These are phyloP conservation scores for Macrosoma leucophasiata DNA, from an alignment of 2,888 invertebrate genomes.

Conservation along the genomic window DNA sequence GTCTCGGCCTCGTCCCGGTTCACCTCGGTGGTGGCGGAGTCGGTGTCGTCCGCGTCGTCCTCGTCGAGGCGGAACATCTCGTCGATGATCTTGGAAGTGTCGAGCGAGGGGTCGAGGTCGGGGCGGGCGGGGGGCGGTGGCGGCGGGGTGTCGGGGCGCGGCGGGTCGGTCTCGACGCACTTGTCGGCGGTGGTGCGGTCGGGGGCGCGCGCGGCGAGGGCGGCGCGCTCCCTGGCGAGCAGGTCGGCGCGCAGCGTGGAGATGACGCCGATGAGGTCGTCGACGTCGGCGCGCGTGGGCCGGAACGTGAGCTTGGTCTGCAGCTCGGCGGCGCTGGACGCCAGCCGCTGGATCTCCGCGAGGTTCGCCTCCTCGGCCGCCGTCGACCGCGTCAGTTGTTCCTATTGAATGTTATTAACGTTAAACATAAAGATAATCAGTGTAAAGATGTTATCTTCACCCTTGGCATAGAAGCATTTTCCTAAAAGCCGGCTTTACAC, in stretches of 20 bases:
- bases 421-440: no score
- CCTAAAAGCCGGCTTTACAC: no score
- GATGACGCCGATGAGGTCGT: constrained; percentile 69
- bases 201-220: constrained; percentile 26
- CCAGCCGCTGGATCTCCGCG: constrained; percentile 74
- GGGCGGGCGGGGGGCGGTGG: constrained; percentile 26
- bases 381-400: constrained; percentile 55
- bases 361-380: constrained; percentile 74
- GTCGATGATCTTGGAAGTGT: constrained; percentile 58
- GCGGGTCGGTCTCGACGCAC: constrained; percentile 32
- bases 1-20: constrained; percentile 32
- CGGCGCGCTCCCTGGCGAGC: constrained; percentile 29
- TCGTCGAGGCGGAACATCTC: constrained; percentile 64
- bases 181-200: constrained; percentile 30
- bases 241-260: constrained; percentile 46
- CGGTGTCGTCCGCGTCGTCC: constrained; percentile 62
- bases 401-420: no score
- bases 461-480: no score
- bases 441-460: no score
- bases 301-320: constrained; percentile 76
- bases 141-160: constrained; percentile 16
- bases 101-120: constrained; percentile 32
- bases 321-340: constrained; percentile 65
- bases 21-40: constrained; percentile 57
- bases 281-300: constrained; percentile 73